Evolutionary conservation across 2,113 vertebrate genomes (phyloP), one percentile per base, ranked within the genome.

Genomic region (Phalacrocorax brasilianus): DNA sequence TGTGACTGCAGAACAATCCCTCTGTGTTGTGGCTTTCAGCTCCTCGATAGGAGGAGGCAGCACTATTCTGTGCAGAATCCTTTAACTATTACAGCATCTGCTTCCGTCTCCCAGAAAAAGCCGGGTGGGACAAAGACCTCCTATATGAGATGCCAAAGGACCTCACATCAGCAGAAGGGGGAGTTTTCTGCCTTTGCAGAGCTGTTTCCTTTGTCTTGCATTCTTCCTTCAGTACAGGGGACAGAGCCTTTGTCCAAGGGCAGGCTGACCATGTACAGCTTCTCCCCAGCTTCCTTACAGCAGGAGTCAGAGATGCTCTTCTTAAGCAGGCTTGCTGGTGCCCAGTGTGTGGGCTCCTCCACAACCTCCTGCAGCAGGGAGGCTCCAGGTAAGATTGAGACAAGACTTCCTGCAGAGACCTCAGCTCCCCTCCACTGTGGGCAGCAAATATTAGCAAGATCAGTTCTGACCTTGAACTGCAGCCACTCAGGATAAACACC

Each of bases 121-220:
- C 78, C 0, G 47, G 9, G 65, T 59, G 35, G 79, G 92, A 96
- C 92, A 96, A 95, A 96, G 84, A 63, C 66, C 75, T 88, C 75
- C 17, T 23, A 52, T 81, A 59, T 28, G 71, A 90, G 79, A 78
- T 2, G 23, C 79, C 68, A 90, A 59, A 96, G 85, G 90, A 96
- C 85, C 75, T 90, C 90, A 94, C 92, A 86, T 14, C 85, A 92
- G 95, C 90, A 96, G 81, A 81, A 96, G 87, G 89, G 52, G 80
- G 79, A 88, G 84, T 89, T 91, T 93, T 88, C 81, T 91, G 91
- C 87, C 33, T 91, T 93, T 65, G 47, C 24, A 1, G 5, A 21
- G 24, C 61, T 18, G 9, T 35, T 81, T 80, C 85, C 72, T 96
- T 95, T 96, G 92, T 95, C 58, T 72, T 72, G 74, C 68, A 91